Percentiles rank a stretch among this genome's conserved stretches.
These are phyloP conservation scores for Alligator mississippiensis DNA, from an alignment of 2,113 vertebrate genomes.

Conservation along the genomic window DNA sequence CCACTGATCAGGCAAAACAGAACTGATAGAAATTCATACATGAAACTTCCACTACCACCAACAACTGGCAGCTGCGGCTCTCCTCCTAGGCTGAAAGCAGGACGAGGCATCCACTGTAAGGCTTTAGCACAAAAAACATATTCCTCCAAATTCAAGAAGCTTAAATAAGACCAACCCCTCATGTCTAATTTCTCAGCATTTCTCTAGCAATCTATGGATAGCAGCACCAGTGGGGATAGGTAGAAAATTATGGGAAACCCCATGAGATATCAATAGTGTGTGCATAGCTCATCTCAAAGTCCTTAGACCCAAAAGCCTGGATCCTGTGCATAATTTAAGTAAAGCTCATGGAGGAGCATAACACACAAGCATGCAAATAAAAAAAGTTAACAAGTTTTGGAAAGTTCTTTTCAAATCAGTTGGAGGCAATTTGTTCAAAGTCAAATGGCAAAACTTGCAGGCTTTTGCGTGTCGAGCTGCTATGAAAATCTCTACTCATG, in stretches of 20 bases:
- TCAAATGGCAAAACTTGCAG: background rate
- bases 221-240: too few relatives aligned
- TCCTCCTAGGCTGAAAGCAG: background rate
- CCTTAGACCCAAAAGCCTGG: background rate
- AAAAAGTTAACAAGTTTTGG: background rate
- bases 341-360: background rate
- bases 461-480: background rate
- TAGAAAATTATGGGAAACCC: background rate
- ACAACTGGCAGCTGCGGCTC: too few relatives aligned
- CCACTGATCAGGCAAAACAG: too few relatives aligned
- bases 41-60: too few relatives aligned
- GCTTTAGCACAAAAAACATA: too few relatives aligned
- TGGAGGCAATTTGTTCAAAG: accelerated
- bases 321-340: background rate
- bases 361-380: background rate
- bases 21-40: too few relatives aligned
- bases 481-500: constrained; percentile 2
- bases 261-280: background rate
- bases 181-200: too few relatives aligned
- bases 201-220: too few relatives aligned
- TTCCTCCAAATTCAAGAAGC: too few relatives aligned
- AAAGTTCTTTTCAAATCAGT: background rate
- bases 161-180: too few relatives aligned
- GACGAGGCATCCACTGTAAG: too few relatives aligned
- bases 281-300: background rate